Evolutionary conservation across 2,113 vertebrate species (phyloP), one percentile per base, ranked within the genome.

Genomic region (Dasyurus viverrinus): DNA sequence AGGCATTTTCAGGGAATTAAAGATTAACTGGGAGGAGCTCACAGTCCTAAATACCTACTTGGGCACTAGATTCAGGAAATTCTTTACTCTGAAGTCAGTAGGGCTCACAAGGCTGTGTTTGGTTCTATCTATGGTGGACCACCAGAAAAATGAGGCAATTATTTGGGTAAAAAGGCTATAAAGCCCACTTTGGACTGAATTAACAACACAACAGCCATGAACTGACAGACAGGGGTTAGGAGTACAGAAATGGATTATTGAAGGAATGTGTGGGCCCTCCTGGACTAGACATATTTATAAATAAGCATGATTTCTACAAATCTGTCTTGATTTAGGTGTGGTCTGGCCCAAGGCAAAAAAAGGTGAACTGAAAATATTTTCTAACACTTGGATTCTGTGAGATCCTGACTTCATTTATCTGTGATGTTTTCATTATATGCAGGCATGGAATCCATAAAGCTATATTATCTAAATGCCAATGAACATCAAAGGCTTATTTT

Each of bases 21-120:
- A 95, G 91, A 90, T 95, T 76, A 92, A 89, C 84, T 90, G 92
- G 94, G 89, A 95, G 48, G 90, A 95, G 90, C 89, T 91, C 89
- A n/a, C 91, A 93, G 89, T 91, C 93, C 52, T 55, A 93, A 93
- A 93, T 90, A 60, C 95, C 68, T 89, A 91, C 93, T 53, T 90
- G 92, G 50, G 25, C 12, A 2, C 84, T 93, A 76, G 92, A 47
- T 92, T 93, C 91, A 97, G 94, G 95, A 96, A 95, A 95, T 93
- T 92, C 97, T 92, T 93, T 53, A 50, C 55, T 53, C 25, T 91
- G 84, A 53, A 89, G 47, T 92, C 90, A 95, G 90, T 89, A 93
- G 84, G 42, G 19, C 91, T 92, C 91, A 36, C 92, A 24, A 30
- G 76, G 92, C 54, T 92, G n/a, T 55, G 68, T 46, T 94, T 94